Evolutionary conservation across 2,113 vertebrate species (phyloP), one percentile per base, ranked within the genome.

Genomic region (Procavia capensis): DNA sequence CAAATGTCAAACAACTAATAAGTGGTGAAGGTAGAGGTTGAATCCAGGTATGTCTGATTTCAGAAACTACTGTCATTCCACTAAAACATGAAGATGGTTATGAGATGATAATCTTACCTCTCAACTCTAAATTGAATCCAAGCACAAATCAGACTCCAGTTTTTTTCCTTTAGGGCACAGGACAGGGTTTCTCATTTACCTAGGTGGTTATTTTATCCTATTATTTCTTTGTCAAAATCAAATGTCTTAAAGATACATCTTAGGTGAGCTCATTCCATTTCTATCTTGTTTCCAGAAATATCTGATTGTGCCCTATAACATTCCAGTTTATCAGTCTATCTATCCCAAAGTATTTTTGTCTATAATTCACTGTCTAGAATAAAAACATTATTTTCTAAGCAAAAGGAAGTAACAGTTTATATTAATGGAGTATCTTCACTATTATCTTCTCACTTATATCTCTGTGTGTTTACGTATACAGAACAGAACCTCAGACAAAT

Each of bases 221-320:
- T 79, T 47, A 82, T 47, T 79, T 85, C 17, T 82, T 16, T 64
- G 27, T 41, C 68, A 72, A n/a, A 85, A 29, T 41, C 14, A 43
- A 31, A 50, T 82, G 41, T 80, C 17, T 92, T 92, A 75, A 85
- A 89, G 2, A 81, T 63, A 63, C 39, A 43, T 8, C 24, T 43
- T 79, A 88, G 57, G 61, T 92, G 72, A 90, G 2, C 2, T 90
- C 50, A 79, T 86, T 70, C 39, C 50, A n/a, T 76, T 85, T 64
- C 47, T 36, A 39, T 0, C 80, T 27, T 80, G 19, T 84, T n/a
- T 74, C 34, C 31, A 89, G 22, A 72, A 85, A 78, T 39, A 93
- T 88, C 95, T 97, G 88, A 88, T 88, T 80, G 76, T 95, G 93
- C 72, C 43, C 88, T 90, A 61, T 10, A 61, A 70, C 96, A 20